These are phyloP conservation scores for Cromileptes altivelis DNA, from an alignment of 2,113 vertebrate genomes.

Conservation along the genomic window DNA sequence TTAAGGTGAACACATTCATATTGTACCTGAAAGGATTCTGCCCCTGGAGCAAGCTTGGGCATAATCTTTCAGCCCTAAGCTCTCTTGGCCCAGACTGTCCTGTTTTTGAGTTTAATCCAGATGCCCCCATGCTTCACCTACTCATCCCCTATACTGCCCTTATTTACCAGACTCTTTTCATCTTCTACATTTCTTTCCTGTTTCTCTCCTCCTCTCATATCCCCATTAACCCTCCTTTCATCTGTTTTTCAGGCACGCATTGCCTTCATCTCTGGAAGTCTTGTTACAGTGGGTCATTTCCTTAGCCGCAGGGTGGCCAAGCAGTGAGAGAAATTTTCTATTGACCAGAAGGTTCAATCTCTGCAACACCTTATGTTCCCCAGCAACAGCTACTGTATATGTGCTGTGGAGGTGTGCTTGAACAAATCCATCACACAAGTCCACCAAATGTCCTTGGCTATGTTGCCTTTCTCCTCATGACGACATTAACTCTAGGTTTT, in stretches of 20 bases:
- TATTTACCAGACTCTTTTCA: slow-evolving; percentile 60
- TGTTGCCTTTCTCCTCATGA: not conserved
- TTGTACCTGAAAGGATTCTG: not conserved
- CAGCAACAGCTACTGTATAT: not conserved
- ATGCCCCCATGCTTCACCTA: slow-evolving; percentile 28
- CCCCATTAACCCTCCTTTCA: slow-evolving; percentile 69
- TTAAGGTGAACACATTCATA: not conserved
- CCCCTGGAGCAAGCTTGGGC: slow-evolving; percentile 11
- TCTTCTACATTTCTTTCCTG: slow-evolving; percentile 54
- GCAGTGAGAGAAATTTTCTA: slow-evolving; percentile 1
- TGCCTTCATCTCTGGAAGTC: slow-evolving; percentile 49
- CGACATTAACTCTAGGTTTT: too few relatives aligned
- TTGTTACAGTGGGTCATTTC: slow-evolving; percentile 37
- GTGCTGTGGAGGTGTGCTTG: not conserved
- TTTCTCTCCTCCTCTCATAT: slow-evolving; percentile 32
- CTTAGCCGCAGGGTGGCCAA: slow-evolving; percentile 22
- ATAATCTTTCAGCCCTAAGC: slow-evolving; percentile 2
- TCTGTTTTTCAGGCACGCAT: slow-evolving; percentile 56
- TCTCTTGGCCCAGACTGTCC: not conserved
- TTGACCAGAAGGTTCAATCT: slow-evolving; percentile 27
- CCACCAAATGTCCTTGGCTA: not conserved
- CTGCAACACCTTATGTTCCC: slow-evolving; percentile 7
- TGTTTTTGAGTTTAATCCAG: slow-evolving; percentile 20
- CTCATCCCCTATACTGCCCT: slow-evolving; percentile 34
- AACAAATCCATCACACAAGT: slow-evolving; percentile 19